Evolutionary conservation across 2,113 vertebrate genomes (phyloP), one percentile per base, ranked within the genome.

Genomic region (Triplophysa dalaica): DNA sequence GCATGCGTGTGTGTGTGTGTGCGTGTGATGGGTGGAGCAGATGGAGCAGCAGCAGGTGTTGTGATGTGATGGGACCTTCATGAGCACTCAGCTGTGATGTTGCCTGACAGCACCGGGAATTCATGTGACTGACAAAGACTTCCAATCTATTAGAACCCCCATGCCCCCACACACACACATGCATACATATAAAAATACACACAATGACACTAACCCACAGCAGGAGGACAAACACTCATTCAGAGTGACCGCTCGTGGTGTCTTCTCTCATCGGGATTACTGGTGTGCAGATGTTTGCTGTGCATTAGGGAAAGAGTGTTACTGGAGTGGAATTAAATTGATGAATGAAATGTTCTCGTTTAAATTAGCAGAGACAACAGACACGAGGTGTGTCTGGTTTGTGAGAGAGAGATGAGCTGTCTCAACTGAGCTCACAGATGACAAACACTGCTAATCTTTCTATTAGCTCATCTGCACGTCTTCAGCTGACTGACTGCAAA

Each of bases 21-120:
- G 29, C 14, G 79, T 67, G 65, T 48, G 8, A 63, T 52, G 77
- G 78, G 80, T 70, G 88, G 7, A 85, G 93, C 97, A 98, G 96
- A 97, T 97, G 96, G 96, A 92, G 91, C 92, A 95, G 93, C 97
- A 98, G 96, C 95, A 97, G 96, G 96, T 96, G 94, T 92, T 88
- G 64, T 69, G 82, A 89, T 87, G 92, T 88, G 86, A 86, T 92
- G 95, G 93, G 94, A 93, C 93, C 85, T 86, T 79, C 90, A 90
- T 92, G 93, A 93, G 83, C 83, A 85, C 93, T 94, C 90, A 81
- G 89, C 92, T 89, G 87, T 92, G 94, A 97, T 96, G 91, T 90
- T 92, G 92, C 85, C 89, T 97, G 96, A 97, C 97, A 96, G 95
- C 91, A 78, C 88, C 85, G 94, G 93, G 94, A 95, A 94, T 94